Percentiles rank a stretch among this genome's conserved stretches.
These are phyloP conservation scores for Gari tellinella DNA, from an alignment of 2,888 invertebrate species.

Conservation along the genomic window DNA sequence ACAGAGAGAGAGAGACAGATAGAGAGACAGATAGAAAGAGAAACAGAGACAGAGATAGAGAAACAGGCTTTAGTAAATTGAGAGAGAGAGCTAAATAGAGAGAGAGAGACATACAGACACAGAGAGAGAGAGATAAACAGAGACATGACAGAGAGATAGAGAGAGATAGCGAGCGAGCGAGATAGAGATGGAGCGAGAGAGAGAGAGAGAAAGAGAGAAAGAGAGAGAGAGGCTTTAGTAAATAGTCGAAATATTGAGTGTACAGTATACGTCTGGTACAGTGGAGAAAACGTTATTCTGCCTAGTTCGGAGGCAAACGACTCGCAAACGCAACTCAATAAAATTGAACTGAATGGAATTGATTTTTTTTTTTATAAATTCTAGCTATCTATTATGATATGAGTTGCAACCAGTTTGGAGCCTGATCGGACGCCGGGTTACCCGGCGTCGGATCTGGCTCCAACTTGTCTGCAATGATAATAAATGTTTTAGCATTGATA, in stretches of 20 bases:
- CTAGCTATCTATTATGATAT: no score
- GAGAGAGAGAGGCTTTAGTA: not conserved
- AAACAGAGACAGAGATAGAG: not conserved
- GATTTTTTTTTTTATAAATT: no score
- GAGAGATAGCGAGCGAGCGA: not conserved
- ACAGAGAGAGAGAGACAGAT: not conserved
- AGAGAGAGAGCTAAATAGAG: not conserved
- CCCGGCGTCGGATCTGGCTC: no score
- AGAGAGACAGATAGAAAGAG: not conserved
- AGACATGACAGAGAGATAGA: not conserved
- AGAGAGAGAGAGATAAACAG: slow-evolving; percentile 7
- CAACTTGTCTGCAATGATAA: no score
- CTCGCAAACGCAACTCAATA: no score
- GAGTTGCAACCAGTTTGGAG: no score
- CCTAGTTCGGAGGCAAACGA: no score
- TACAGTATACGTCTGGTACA: no score
- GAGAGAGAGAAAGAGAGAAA: not conserved
- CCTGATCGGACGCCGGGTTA: no score
- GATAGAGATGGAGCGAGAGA: not conserved
- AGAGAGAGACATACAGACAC: not conserved
- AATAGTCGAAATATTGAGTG: not conserved
- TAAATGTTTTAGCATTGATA: no score
- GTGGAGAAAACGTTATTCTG: no score
- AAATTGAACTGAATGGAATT: no score
- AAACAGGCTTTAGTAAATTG: not conserved